Conservation (phyloP, 2,797 vertebrate genomes). For the Schizopygopsis pylzovi region DNA sequence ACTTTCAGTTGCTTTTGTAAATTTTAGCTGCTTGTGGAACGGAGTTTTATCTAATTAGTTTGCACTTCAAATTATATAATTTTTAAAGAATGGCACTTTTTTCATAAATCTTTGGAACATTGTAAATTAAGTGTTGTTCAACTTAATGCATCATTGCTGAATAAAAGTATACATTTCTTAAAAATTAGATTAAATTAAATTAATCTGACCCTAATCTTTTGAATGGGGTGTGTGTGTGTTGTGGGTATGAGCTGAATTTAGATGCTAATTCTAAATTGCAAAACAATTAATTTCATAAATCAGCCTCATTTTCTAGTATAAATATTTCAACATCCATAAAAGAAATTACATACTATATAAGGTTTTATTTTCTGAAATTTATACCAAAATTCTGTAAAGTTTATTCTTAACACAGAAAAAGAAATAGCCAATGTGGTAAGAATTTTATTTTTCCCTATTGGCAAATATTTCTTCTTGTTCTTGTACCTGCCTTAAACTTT, state of each 20-base stretch:
- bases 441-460: neutral
- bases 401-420: neutral
- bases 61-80: neutral
- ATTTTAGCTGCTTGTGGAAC: neutral
- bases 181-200: too few relatives aligned
- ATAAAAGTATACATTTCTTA: too few relatives aligned
- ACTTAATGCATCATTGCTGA: too few relatives aligned
- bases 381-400: neutral
- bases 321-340: neutral
- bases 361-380: neutral
- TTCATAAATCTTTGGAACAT: too few relatives aligned
- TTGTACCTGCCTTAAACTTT: neutral
- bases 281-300: too few relatives aligned
- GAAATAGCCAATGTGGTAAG: neutral
- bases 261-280: too few relatives aligned
- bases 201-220: too few relatives aligned
- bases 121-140: too few relatives aligned
- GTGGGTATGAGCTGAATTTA: too few relatives aligned
- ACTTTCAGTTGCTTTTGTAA: slow-evolving; percentile 2
- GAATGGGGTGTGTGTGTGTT: too few relatives aligned
- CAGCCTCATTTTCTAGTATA: too few relatives aligned
- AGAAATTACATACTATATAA: neutral
- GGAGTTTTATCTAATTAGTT: neutral
- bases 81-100: too few relatives aligned
- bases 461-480: slow-evolving; percentile 1